Evolutionary conservation across 2,888 invertebrate species (phyloP).

Genomic region (Neuroscelio doddi): DNA sequence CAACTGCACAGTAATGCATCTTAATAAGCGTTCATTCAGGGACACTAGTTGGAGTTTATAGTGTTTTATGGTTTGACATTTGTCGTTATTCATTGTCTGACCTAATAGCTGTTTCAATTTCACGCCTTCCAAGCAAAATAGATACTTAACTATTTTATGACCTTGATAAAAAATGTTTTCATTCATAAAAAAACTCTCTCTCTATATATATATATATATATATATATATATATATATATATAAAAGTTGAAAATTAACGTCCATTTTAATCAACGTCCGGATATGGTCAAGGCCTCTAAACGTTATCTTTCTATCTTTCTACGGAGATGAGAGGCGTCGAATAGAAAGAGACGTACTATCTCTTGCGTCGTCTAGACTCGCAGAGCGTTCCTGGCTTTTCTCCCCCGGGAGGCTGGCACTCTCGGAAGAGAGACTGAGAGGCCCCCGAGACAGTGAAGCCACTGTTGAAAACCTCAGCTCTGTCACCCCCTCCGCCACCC

Average conservation of each 20-base stretch:
- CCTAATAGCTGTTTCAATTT: too few relatives aligned
- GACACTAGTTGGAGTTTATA: too few relatives aligned
- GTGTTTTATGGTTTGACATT: too few relatives aligned
- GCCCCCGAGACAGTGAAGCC: conserved; percentile 58
- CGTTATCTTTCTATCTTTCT: conserved; percentile 3
- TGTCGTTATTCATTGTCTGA: too few relatives aligned
- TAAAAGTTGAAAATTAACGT: conserved; percentile 2
- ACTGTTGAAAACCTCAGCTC: conserved; percentile 60
- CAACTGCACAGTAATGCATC: too few relatives aligned
- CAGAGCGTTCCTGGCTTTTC: conserved; percentile 60
- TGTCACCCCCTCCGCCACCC: conserved; percentile 25
- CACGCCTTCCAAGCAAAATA: neutral
- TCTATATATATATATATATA: too few relatives aligned
- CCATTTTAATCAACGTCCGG: conserved; percentile 3
- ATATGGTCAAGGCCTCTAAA: neutral
- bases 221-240: too few relatives aligned
- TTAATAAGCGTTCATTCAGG: too few relatives aligned
- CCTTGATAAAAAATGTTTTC: too few relatives aligned
- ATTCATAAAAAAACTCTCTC: too few relatives aligned
- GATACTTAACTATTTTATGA: too few relatives aligned
- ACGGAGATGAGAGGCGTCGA: conserved; percentile 38
- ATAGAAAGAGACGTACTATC: conserved; percentile 47
- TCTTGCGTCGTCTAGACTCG: conserved; percentile 59
- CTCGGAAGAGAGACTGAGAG: conserved; percentile 31
- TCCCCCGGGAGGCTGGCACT: conserved; percentile 54